phyloP scores from a whole-genome alignment of 2,113 vertebrate species.

The Larimichthys crocea region DNA sequence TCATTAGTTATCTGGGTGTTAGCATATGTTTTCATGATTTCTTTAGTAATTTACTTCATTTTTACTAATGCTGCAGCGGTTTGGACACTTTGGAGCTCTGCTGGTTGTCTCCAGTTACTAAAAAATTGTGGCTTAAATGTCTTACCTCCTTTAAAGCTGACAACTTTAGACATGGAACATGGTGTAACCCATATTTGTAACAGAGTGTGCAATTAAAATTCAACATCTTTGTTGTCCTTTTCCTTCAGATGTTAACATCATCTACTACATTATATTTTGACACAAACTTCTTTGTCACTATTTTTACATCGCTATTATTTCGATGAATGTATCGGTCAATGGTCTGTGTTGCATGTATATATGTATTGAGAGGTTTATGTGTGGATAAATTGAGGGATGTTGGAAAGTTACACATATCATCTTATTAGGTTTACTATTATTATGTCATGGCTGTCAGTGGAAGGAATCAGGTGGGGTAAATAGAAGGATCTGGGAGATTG shows the following conservation, averaged over 20 bases:
- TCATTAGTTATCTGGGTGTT: background rate
- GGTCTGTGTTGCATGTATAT: no score
- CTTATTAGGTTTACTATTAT: background rate
- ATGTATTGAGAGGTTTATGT: no score
- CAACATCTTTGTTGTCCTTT: background rate
- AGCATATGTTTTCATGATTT: background rate
- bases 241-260: background rate
- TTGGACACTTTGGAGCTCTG: background rate
- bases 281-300: no score
- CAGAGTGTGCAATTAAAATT: background rate
- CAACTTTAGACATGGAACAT: background rate
- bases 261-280: no score
- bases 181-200: background rate
- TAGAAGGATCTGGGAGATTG: background rate
- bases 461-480: no score
- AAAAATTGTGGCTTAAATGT: background rate
- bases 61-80: background rate
- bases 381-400: no score
- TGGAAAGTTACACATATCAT: no score
- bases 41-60: background rate
- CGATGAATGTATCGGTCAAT: background rate
- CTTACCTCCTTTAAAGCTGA: background rate
- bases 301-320: background rate
- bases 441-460: no score
- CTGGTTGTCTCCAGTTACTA: background rate